Evolutionary conservation across 2,113 vertebrate genomes (phyloP), one percentile per base, ranked within the genome.

Genomic region (Reinhardtius hippoglossoides): DNA sequence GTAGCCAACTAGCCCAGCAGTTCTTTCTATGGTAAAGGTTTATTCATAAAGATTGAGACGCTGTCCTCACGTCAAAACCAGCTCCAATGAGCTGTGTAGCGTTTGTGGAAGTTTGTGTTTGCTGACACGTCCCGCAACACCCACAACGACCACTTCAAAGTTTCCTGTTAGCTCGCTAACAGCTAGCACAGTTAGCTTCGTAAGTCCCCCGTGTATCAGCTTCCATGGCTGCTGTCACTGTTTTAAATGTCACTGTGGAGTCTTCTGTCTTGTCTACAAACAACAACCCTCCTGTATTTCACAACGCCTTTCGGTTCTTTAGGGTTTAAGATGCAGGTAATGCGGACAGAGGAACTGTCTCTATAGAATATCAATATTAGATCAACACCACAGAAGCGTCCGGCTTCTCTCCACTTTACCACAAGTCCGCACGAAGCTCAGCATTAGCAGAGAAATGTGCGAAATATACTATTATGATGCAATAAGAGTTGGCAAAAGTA

Each of bases 91-190:
- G 66, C 56, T 70, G 65, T 3, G 9, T 31, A 7, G 59, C 44
- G 0, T 27, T 60, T 64, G 23, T 20, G 23, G 13, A 35, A 31
- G 54, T 26, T 2, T 15, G 4, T 1, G 4, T 37, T 9, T 16
- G 55, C 42, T 87, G 87, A 77, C 76, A 87, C 0, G 20, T 18
- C 20, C 12, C 2, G 20, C 0, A 58, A 59, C 13, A 64, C 8
- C 64, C 14, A 13, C 21, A 26, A 48, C 56, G 24, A 63, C 59
- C 66, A 70, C 71, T 71, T 3, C 31, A 68, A 82, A 87, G 79
- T 89, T 87, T 63, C 12, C 6, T 37, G 72, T 35, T 86, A 71
- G 68, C 71, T 52, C 20, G 75, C 68, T 71, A 79, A 70, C 59
- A 64, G 26, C 35, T 56, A 71, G 60, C 64, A 21, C 50, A 67